These are phyloP conservation scores for Machimus rusticus DNA, from an alignment of 2,888 invertebrate species.

Conservation along the genomic window DNA sequence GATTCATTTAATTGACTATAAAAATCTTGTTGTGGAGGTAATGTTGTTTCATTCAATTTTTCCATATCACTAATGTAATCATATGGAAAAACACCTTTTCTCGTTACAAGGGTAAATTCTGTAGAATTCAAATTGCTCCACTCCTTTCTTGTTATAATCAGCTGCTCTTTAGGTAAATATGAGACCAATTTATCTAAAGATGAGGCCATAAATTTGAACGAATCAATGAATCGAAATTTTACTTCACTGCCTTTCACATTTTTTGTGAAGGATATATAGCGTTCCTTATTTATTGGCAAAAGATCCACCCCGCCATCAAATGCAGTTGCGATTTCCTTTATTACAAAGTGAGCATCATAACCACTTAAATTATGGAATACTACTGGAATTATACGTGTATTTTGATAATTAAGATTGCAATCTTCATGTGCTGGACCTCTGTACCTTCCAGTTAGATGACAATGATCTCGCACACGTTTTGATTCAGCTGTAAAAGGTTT, in stretches of 20 bases:
- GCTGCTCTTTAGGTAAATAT: too few species aligned
- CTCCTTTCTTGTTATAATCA: too few species aligned
- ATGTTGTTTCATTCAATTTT: too few species aligned
- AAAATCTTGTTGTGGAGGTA: constrained; percentile 28
- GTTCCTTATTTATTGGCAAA: neutral
- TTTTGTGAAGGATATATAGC: too few species aligned
- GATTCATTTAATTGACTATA: constrained; percentile 48
- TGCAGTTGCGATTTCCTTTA: constrained; percentile 31
- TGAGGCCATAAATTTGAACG: too few species aligned
- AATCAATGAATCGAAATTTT: too few species aligned
- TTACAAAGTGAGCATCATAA: constrained; percentile 49
- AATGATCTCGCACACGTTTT: constrained; percentile 42
- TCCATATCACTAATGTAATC: too few species aligned
- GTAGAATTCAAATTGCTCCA: too few species aligned
- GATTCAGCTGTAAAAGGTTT: neutral
- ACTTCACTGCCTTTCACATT: too few species aligned
- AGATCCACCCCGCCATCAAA: neutral
- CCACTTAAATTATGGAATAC: constrained; percentile 50
- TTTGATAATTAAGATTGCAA: constrained; percentile 49
- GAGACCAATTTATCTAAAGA: too few species aligned
- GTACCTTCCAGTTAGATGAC: constrained; percentile 46
- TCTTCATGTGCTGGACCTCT: constrained; percentile 46
- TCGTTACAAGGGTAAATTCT: too few species aligned
- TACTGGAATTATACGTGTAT: constrained; percentile 46
- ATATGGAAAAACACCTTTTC: too few species aligned